Percentiles rank a stretch among this genome's conserved stretches.
Conservation (phyloP, 2,113 vertebrate genomes). For the Ploceus nigricollis region DNA sequence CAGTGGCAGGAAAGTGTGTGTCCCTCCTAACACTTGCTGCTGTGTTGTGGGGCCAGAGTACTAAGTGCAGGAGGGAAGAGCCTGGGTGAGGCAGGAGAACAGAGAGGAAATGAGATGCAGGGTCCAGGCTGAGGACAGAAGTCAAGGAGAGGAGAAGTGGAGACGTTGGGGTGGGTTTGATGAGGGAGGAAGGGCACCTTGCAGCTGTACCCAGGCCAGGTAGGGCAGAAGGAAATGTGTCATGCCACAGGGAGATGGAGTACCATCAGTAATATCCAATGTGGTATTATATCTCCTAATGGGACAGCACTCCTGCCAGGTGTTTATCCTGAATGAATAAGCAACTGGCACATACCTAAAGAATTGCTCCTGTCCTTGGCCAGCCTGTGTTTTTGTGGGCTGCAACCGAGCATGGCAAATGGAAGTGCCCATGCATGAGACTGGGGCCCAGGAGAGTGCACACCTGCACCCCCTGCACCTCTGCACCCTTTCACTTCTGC, state of each 20-base stretch:
- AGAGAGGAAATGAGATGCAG: background rate
- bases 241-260: background rate
- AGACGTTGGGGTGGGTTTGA: background rate
- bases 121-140: background rate
- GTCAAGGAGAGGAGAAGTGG: background rate
- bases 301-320: background rate
- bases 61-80: background rate
- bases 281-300: background rate
- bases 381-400: background rate
- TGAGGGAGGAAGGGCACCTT: background rate
- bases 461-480: background rate
- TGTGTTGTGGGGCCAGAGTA: background rate
- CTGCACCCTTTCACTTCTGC: background rate
- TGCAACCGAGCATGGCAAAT: background rate
- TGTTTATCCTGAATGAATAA: background rate
- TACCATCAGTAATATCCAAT: background rate
- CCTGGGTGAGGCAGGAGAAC: background rate
- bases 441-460: accelerated
- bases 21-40: background rate
- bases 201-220: background rate
- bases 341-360: background rate
- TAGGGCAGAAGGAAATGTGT: background rate
- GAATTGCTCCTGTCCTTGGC: background rate
- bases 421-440: accelerated
- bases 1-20: background rate